Evolutionary conservation across 1,140 invertebrate species (phyloP), one percentile per base, ranked within the genome.

Genomic region (Pseudomyrmex dendroicus): DNA sequence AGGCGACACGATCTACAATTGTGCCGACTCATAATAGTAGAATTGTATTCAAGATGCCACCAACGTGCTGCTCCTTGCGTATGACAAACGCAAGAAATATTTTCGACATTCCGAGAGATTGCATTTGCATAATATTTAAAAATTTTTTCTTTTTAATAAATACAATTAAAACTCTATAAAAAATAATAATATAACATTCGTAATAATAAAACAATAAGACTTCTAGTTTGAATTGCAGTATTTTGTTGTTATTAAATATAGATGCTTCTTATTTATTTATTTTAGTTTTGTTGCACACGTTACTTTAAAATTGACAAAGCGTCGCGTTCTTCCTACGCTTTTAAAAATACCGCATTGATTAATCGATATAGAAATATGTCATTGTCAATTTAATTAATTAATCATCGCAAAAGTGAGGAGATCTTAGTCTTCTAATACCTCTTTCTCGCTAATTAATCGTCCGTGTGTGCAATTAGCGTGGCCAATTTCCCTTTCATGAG

Each of bases 1-100:
- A 22, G 20, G 50, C n/a, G 25, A 72, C 76, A 56, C 22, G n/a
- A 78, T 78, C 52, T 78, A 56, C 76, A 56, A 77, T 67, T 77
- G 50, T 52, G 13, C 22, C 25, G 73, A 70, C n/a, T 20, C 44
- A 15, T 70, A 48, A 70, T 70, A 50, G 48, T 22, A 17, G 20
- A 35, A 78, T 68, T 57, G 52, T 78, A 70, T 78, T 15, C 64
- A n/a, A 72, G 66, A 72, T 59, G 64, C 64, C 35, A 68, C 74
- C 64, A 10, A 68, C 44, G 46, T 22, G 73, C 22, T 52, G 62
- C 22, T 2, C 61, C 22, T 64, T 9, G 76, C 64, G n/a, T 44
- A 35, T 20, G 20, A 57, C 10, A 8, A 46, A n/a, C 61, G 8
- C 15, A 7, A 17, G 15, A 46, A 20, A 48, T 67, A 20, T 10